Conservation (phyloP, 2,113 vertebrate species). For the Oenanthe oenanthe region DNA sequence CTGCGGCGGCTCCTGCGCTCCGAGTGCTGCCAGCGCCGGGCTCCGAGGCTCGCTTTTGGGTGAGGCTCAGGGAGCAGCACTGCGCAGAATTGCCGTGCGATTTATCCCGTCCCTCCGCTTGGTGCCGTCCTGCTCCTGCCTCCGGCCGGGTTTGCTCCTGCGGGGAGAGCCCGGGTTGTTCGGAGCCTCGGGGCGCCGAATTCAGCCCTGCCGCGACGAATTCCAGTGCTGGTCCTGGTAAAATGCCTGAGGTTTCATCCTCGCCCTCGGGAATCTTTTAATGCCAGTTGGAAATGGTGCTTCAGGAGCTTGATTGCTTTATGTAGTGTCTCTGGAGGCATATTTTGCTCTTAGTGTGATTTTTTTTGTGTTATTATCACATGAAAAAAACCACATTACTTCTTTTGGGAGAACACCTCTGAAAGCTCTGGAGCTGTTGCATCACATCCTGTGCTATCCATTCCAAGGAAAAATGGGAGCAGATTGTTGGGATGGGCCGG, state of each 20-base stretch:
- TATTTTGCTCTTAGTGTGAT: not conserved
- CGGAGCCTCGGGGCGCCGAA: not conserved
- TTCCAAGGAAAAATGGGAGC: not conserved
- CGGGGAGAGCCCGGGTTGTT: no score
- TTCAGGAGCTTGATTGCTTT: not conserved
- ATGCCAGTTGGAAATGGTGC: not conserved
- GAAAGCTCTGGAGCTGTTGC: not conserved
- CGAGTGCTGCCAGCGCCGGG: no score
- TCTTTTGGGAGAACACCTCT: not conserved
- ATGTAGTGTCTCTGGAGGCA: fast-evolving
- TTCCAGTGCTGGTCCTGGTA: not conserved
- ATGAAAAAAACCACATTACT: fast-evolving
- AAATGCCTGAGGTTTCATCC: not conserved
- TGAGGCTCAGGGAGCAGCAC: not conserved
- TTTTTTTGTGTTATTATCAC: not conserved
- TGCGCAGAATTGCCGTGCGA: not conserved
- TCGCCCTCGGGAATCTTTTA: not conserved
- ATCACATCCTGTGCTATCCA: not conserved
- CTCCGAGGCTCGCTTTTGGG: not conserved
- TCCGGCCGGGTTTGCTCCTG: not conserved
- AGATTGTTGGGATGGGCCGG: not conserved
- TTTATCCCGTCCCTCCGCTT: not conserved
- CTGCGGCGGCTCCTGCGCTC: not conserved
- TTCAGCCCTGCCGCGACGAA: not conserved
- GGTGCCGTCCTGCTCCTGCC: no score